phyloP scores from a whole-genome alignment of 2,888 invertebrate genomes.

The Perithous albicinctus region DNA sequence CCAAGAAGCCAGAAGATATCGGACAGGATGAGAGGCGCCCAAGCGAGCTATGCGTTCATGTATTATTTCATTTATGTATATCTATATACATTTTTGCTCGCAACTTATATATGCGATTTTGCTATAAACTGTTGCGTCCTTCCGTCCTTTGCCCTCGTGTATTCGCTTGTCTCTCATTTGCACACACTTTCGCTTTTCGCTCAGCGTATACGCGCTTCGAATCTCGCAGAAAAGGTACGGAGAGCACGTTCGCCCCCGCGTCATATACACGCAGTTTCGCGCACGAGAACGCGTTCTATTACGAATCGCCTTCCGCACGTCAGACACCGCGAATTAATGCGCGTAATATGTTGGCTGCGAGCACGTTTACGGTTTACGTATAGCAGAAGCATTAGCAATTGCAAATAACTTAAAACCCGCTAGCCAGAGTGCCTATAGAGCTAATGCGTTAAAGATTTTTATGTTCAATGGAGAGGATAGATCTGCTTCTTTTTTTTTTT shows the following conservation, averaged over 20 bases:
- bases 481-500: constrained; percentile 54
- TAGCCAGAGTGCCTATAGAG: constrained; percentile 56
- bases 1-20: constrained; percentile 74
- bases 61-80: constrained; percentile 8
- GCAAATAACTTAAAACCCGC: constrained; percentile 78
- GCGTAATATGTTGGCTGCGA: constrained; percentile 82
- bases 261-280: constrained; percentile 12
- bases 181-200: constrained; percentile 64
- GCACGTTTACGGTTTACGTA: constrained; percentile 81
- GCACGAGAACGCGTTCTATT: constrained; percentile 73
- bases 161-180: constrained; percentile 57
- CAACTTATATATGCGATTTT: constrained; percentile 73
- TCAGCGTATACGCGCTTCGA: constrained; percentile 47
- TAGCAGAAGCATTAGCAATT: constrained; percentile 50
- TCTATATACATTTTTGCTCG: constrained; percentile 7
- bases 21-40: constrained; percentile 64
- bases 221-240: constrained; percentile 30
- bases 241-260: constrained; percentile 26
- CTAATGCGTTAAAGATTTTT: constrained; percentile 56
- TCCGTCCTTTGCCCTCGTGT: constrained; percentile 70
- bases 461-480: not conserved
- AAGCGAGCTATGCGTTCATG: constrained; percentile 1
- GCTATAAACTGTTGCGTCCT: constrained; percentile 76
- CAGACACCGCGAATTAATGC: constrained; percentile 82
- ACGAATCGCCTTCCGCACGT: constrained; percentile 80